A percentile compares a stretch with the other conserved stretches of the same genome.
These are phyloP conservation scores for Gymnoscelis rufifasciata DNA, from an alignment of 2,888 invertebrate genomes.

Conservation along the genomic window DNA sequence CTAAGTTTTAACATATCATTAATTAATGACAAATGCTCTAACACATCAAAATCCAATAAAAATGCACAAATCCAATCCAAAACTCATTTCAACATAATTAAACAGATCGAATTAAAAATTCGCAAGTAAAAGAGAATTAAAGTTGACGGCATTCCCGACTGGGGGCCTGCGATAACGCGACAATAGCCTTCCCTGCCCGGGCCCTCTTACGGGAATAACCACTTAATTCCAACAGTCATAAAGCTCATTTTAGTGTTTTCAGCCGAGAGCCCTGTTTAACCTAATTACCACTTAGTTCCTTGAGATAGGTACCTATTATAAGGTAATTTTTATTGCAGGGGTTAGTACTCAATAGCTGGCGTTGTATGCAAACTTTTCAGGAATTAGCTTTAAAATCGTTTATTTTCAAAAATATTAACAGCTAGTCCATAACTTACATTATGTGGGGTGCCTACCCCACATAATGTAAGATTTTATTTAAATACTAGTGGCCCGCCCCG, in stretches of 20 bases:
- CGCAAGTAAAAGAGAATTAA: constrained; percentile 66
- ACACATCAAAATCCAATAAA: too few relatives aligned
- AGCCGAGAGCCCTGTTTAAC: constrained; percentile 42
- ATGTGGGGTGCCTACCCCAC: too few relatives aligned
- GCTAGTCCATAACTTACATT: too few relatives aligned
- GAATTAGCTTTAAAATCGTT: too few relatives aligned
- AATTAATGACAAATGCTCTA: too few relatives aligned
- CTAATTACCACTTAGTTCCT: constrained; percentile 60
- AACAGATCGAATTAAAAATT: constrained; percentile 64
- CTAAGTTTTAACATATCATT: too few relatives aligned
- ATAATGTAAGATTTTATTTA: too few relatives aligned
- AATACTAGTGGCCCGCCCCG: too few relatives aligned
- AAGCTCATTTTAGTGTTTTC: constrained; percentile 37
- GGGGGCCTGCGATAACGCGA: constrained; percentile 65
- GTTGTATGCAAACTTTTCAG: constrained; percentile 8
- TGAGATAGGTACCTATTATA: constrained; percentile 49
- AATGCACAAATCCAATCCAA: background rate
- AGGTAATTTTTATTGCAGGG: constrained; percentile 39
- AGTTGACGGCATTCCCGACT: constrained; percentile 61
- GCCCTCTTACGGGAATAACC: constrained; percentile 54
- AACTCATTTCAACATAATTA: constrained; percentile 29
- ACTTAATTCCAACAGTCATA: constrained; percentile 44
- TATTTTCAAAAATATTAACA: too few relatives aligned
- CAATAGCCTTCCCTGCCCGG: constrained; percentile 69
- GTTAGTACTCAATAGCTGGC: constrained; percentile 22